Evolutionary conservation across 2,888 invertebrate species (phyloP).

Genomic region (Polietes domitor): DNA sequence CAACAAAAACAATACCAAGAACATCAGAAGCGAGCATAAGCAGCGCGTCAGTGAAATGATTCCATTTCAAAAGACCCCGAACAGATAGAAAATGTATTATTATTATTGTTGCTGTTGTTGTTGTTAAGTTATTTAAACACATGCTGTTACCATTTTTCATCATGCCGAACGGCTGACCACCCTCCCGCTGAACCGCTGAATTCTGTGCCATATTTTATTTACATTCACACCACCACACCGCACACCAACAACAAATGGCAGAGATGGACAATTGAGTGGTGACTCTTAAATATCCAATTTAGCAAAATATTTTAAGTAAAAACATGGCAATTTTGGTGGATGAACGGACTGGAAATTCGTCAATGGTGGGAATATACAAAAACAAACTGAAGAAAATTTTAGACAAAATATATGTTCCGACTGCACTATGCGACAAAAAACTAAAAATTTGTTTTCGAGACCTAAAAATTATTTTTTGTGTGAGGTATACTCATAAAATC

Average conservation of each 20-base stretch:
- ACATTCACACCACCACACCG: no score
- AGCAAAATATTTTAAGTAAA: no score
- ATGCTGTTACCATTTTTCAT: constrained; percentile 51
- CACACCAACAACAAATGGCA: not conserved
- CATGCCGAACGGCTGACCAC: not conserved
- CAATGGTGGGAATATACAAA: no score
- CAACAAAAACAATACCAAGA: not conserved
- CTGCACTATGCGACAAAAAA: no score
- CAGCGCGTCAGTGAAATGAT: not conserved
- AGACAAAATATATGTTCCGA: no score
- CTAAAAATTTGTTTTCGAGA: no score
- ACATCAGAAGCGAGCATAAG: not conserved
- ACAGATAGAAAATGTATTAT: constrained; percentile 35
- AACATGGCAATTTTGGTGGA: no score
- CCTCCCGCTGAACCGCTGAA: not conserved
- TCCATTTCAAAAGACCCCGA: constrained; percentile 21
- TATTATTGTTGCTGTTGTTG: not conserved
- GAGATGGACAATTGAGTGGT: not conserved
- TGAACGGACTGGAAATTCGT: no score
- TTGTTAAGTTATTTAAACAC: constrained; percentile 45
- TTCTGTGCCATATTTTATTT: no score
- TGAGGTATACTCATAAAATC: no score
- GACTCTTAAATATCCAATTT: not conserved
- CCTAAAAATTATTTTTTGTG: no score
- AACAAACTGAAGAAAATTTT: no score